Evolutionary conservation across 2,113 vertebrate genomes (phyloP), one percentile per base, ranked within the genome.

Genomic region (Gadus macrocephalus): DNA sequence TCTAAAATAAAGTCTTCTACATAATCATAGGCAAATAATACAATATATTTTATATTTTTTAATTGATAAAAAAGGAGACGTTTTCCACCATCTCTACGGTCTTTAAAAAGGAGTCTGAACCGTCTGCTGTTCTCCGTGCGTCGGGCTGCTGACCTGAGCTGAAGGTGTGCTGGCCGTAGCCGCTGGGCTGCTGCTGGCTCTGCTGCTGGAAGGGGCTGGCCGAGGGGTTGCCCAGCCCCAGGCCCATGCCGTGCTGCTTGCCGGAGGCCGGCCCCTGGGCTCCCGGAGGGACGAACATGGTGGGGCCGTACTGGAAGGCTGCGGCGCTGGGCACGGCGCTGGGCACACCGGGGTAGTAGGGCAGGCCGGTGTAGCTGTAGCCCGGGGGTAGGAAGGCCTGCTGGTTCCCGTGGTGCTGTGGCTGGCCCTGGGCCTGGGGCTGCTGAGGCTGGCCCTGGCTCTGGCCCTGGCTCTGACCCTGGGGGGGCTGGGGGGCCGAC

Each of bases 301-400:
- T 96, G 74, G 93, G 97, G 88, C 95, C 96, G 0, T 99, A 99
- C 89, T 98, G 97, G 90, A 99, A 99, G 88, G 97, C 86, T 4
- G 87, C 88, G 17, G 89, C 96, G 86, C 93, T 95, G 81, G 96
- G 96, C 67, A 98, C 94, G 0, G 83, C 82, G 60, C 97, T 95
- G 27, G 96, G 95, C 80, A 98, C 92, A 81, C 96, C 96, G 58
- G 96, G 92, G 85, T 99, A 98, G 90, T 98, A 99, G 61, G 97
- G 96, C 92, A 99, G 93, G 84, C 97, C 97, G 75, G 97, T 96
- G 85, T 98, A 99, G 89, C 97, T 98, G 94, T 99, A 99, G 87
- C 97, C 97, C 0, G 97, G 96, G 63, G 97, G 97, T 90, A 99
- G 94, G 89, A 97, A 98, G 75, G 96, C 94, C 93, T 99, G 97